A percentile compares a stretch with the other conserved stretches of the same genome.
These are phyloP conservation scores for Epinotia ramella DNA, from an alignment of 2,888 invertebrate genomes.

Conservation along the genomic window DNA sequence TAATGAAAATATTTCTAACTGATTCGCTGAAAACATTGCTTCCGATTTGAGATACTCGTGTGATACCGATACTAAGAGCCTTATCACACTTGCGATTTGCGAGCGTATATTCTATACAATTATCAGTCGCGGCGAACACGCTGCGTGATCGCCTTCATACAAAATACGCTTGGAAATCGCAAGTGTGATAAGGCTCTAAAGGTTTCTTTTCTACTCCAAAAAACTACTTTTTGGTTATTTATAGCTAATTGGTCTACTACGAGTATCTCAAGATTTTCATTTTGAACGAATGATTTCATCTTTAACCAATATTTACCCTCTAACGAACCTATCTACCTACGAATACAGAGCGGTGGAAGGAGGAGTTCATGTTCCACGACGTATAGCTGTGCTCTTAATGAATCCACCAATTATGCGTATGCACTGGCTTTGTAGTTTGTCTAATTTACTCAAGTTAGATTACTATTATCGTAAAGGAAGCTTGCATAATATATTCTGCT, in stretches of 20 bases:
- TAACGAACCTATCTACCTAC: not conserved
- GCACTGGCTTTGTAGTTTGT: not conserved
- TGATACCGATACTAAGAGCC: too few species aligned
- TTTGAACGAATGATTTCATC: not conserved
- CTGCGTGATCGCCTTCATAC: too few species aligned
- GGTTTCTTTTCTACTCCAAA: too few species aligned
- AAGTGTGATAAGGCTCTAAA: too few species aligned
- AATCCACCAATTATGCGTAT: constrained; percentile 21
- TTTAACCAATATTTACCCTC: constrained; percentile 6
- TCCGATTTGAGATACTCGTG: too few species aligned
- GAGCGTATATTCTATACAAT: too few species aligned
- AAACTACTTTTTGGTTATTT: not conserved
- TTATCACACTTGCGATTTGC: too few species aligned
- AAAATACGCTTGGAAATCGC: too few species aligned
- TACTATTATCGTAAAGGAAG: not conserved
- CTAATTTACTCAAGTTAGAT: not conserved
- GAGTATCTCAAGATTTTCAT: not conserved
- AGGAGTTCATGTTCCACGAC: not conserved
- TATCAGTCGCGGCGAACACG: too few species aligned
- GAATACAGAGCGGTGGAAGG: not conserved
- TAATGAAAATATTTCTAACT: too few species aligned
- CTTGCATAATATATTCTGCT: not conserved
- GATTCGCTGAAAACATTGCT: too few species aligned
- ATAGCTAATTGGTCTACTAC: not conserved
- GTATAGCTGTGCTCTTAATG: not conserved